Conservation (phyloP, 37 sponge, comb jelly and placozoan genomes). For the Chondrilla cf. caribensis region DNA sequence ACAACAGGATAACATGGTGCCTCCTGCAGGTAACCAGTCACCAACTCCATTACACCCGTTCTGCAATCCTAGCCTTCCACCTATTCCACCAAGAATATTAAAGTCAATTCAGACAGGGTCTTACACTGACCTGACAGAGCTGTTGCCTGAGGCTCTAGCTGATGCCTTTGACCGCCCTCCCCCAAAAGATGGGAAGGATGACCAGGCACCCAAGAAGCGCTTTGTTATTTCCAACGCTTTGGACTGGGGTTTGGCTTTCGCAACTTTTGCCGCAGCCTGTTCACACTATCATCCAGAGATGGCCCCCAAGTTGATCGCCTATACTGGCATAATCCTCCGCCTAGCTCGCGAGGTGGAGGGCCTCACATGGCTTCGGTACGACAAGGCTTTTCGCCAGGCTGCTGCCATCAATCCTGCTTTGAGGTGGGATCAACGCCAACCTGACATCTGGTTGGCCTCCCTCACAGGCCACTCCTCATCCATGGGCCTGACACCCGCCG, state of each 20-base stretch:
- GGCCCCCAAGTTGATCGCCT: slow-evolving; percentile 3
- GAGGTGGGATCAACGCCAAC: background rate
- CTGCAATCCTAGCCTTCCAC: background rate
- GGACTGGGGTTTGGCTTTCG: background rate
- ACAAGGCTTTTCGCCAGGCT: background rate
- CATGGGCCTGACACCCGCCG: too few species aligned
- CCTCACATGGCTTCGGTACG: background rate
- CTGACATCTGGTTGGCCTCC: slow-evolving; percentile 3
- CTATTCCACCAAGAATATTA: background rate
- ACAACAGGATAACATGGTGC: background rate
- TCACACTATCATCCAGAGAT: background rate
- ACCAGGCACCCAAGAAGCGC: too few species aligned
- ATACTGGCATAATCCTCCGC: background rate
- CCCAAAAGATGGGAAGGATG: background rate
- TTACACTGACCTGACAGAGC: background rate
- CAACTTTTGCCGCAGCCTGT: background rate
- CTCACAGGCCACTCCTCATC: background rate
- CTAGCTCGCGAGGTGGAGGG: background rate
- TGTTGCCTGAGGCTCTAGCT: background rate
- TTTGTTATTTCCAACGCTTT: background rate
- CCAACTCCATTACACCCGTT: background rate
- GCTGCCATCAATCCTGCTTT: background rate
- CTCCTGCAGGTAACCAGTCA: background rate
- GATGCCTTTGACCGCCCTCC: background rate
- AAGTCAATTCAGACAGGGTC: background rate